Conservation (phyloP, 92 coral and sea anemone species). For the Chrysogorgia sp. region DNA sequence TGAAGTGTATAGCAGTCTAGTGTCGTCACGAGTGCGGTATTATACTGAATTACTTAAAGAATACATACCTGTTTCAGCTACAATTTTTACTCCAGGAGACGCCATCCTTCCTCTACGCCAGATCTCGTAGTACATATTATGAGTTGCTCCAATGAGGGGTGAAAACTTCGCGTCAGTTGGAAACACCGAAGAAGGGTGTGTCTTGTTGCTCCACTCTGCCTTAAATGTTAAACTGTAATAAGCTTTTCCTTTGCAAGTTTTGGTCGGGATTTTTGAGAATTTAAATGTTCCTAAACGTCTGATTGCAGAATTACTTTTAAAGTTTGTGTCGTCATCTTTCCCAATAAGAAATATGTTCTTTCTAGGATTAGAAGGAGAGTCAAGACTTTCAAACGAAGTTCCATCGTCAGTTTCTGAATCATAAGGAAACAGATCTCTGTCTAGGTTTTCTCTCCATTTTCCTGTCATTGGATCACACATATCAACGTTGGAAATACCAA, state of each 20-base stretch:
- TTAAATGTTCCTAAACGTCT: slow-evolving; percentile 18
- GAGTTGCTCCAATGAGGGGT: slow-evolving; percentile 62
- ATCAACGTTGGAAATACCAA: not conserved
- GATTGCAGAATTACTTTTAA: slow-evolving; percentile 27
- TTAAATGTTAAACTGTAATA: slow-evolving; percentile 57
- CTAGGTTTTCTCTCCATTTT: not conserved
- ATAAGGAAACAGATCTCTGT: not conserved
- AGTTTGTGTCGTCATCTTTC: slow-evolving; percentile 32
- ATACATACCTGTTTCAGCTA: slow-evolving; percentile 72
- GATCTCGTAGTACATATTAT: slow-evolving; percentile 56
- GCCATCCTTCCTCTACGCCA: slow-evolving; percentile 64
- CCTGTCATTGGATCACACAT: not conserved
- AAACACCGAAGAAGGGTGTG: slow-evolving; percentile 53
- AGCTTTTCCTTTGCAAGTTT: slow-evolving; percentile 57
- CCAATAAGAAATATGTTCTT: slow-evolving; percentile 38
- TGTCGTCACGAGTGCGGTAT: too few relatives aligned
- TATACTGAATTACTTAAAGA: too few relatives aligned
- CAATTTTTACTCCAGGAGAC: slow-evolving; percentile 57
- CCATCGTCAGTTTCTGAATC: slow-evolving; percentile 28
- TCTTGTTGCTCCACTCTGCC: slow-evolving; percentile 55
- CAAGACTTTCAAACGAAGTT: slow-evolving; percentile 30
- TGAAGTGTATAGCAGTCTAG: too few relatives aligned
- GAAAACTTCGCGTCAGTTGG: slow-evolving; percentile 56
- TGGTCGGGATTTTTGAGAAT: slow-evolving; percentile 12
- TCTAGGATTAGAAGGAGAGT: not conserved